Evolutionary conservation across 2,888 invertebrate genomes (phyloP).

Genomic region (Eumerus sabulonum): DNA sequence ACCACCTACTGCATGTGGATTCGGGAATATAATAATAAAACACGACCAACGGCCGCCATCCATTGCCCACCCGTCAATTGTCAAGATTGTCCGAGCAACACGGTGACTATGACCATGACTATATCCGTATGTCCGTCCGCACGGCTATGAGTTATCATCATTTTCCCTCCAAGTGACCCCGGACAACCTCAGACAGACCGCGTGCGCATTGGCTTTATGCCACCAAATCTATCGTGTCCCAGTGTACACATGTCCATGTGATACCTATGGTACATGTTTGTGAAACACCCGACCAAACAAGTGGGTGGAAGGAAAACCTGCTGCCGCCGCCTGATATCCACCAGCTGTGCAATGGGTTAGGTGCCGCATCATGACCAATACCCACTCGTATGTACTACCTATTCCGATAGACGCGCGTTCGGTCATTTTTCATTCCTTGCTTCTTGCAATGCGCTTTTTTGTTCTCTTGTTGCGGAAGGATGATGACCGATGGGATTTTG

Average conservation of each 20-base stretch:
- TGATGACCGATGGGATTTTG: too few species aligned
- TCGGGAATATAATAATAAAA: too few species aligned
- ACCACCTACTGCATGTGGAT: too few species aligned
- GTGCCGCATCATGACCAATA: slow-evolving; percentile 16
- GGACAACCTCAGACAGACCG: slow-evolving; percentile 6
- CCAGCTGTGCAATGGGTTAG: too few species aligned
- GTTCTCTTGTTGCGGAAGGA: too few species aligned
- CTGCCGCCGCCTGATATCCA: background rate
- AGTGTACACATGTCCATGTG: slow-evolving; percentile 3
- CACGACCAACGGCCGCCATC: slow-evolving; percentile 15
- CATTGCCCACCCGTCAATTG: slow-evolving; percentile 64
- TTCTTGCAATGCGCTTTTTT: too few species aligned
- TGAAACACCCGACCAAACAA: slow-evolving; percentile 16
- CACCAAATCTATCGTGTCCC: slow-evolving; percentile 44
- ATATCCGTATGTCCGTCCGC: too few species aligned
- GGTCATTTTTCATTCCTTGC: slow-evolving; percentile 55
- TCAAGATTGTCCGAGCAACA: slow-evolving; percentile 28
- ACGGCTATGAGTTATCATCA: slow-evolving; percentile 48
- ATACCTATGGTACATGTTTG: too few species aligned
- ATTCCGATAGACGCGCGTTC: slow-evolving; percentile 43
- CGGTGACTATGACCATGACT: too few species aligned
- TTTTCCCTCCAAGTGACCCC: slow-evolving; percentile 59
- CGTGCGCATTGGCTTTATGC: background rate
- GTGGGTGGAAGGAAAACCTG: slow-evolving; percentile 59
- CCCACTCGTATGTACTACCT: too few species aligned